phyloP scores from a whole-genome alignment of 2,797 vertebrate genomes.

The Anguilla anguilla region DNA sequence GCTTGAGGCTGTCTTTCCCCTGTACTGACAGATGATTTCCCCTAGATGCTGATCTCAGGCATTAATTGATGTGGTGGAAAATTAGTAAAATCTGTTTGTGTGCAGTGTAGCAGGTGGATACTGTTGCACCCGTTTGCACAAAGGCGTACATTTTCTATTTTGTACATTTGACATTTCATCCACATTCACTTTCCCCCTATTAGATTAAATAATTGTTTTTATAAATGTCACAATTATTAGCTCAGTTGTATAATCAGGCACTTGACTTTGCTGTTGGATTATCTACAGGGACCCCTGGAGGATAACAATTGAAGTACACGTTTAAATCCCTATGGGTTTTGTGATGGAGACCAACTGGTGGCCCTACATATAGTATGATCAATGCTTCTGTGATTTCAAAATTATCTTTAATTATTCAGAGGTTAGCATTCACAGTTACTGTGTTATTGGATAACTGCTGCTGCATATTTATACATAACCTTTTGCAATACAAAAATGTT shows the following conservation, averaged over 20 bases:
- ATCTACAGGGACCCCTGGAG: no score
- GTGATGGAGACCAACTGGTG: no score
- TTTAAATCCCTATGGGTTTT: no score
- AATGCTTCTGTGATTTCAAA: neutral
- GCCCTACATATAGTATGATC: neutral
- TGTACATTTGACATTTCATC: neutral
- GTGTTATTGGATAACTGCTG: neutral
- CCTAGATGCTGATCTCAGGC: neutral
- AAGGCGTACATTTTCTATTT: neutral
- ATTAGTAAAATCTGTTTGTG: neutral
- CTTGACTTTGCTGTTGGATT: no score
- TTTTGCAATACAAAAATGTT: neutral
- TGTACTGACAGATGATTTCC: neutral
- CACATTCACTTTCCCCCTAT: no score
- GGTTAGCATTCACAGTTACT: neutral
- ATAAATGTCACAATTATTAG: no score
- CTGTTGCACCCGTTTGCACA: neutral
- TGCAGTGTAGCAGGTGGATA: neutral
- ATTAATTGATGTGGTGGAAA: neutral
- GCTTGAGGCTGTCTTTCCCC: neutral
- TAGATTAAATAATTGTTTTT: no score
- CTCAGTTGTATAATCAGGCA: no score
- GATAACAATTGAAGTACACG: no score
- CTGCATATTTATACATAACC: neutral
- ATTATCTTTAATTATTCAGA: neutral